A percentile compares a stretch with the other conserved stretches of the same genome.
phyloP scores from a whole-genome alignment of 1,140 invertebrate genomes.

The Formica exsecta region DNA sequence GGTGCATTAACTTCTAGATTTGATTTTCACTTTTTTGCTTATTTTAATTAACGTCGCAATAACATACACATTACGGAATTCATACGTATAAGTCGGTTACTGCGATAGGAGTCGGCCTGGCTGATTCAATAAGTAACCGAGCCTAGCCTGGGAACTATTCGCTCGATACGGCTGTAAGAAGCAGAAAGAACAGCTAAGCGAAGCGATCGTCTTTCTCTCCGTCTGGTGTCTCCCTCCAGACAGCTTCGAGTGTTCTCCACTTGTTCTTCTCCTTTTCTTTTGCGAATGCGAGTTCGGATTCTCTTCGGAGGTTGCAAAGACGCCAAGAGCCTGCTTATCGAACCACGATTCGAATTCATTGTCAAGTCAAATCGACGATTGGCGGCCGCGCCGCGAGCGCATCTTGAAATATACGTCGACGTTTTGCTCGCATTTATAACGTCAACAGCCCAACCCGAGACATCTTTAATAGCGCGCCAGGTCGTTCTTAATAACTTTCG shows the following conservation, averaged over 20 bases:
- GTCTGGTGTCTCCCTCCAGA: constrained; percentile 43
- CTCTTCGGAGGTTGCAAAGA: constrained; percentile 1
- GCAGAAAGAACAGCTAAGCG: constrained; percentile 71
- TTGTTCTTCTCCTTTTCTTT: constrained; percentile 41
- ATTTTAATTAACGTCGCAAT: constrained; percentile 67
- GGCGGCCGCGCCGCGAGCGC: constrained; percentile 14
- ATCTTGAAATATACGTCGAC: neutral
- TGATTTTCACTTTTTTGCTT: constrained; percentile 39
- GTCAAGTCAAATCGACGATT: constrained; percentile 47
- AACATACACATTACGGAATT: constrained; percentile 52
- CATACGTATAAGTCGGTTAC: constrained; percentile 60
- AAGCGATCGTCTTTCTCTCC: constrained; percentile 67
- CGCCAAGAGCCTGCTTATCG: constrained; percentile 38
- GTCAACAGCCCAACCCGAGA: constrained; percentile 16
- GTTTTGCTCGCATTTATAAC: constrained; percentile 7
- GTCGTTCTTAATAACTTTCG: constrained; percentile 67
- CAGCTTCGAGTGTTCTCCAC: constrained; percentile 14
- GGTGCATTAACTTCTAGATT: neutral
- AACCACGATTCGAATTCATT: constrained; percentile 47
- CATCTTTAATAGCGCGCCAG: constrained; percentile 29
- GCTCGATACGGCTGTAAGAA: constrained; percentile 69
- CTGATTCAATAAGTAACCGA: constrained; percentile 71
- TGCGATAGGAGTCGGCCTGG: constrained; percentile 61
- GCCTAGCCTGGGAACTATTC: constrained; percentile 76
- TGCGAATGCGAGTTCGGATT: neutral